Evolutionary conservation across 2,888 invertebrate species (phyloP), one percentile per base, ranked within the genome.

Genomic region (Oscheius sp.): DNA sequence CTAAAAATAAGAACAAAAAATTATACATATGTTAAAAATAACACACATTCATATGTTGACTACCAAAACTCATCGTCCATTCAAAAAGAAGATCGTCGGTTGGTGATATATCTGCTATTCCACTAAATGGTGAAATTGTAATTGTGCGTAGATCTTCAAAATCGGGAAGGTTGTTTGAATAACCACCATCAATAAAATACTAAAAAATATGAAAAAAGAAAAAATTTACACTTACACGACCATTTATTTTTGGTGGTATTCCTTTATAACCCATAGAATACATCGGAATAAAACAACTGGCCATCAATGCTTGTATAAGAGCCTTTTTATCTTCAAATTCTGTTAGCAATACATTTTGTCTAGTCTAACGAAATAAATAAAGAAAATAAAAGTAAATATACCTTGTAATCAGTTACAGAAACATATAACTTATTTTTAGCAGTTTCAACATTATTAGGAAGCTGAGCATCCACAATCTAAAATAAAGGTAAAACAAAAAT

Each of bases 121-220:
- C 67, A 28, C 67, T 67, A 87, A 96, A 96, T 0, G 96, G 96
- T 83, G 93, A 94, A 20, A 97, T 93, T 0, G 95, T 95, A 74
- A 97, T 92, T 0, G 96, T 96, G 86, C 94, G 92, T 14, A 77
- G 47, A 86, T 95, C 94, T 86, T 94, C 93, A 59, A 95, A 88
- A 1, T 92, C 91, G 0, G 95, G 95, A 77, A 95, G 88, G 88
- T 97, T 96, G 87, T 95, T 93, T 67, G 94, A 94, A 86, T 94
- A 93, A 9, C 94, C 95, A 9, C 96, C 96, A 86, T 97, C 96
- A 91, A 95, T 93, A 87, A 94, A 95, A 36, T 86, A 74, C 89
- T 89, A 79, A 36, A 85, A n/a, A n/a, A 54, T 28, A 30, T 8
- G 17, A n/a, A 45, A 17, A 17, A 65, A 28, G 22, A 17, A 12